Base-by-base conservation (phyloP, 2,113 vertebrate genomes). In the Tonatia bakeri region DNA sequence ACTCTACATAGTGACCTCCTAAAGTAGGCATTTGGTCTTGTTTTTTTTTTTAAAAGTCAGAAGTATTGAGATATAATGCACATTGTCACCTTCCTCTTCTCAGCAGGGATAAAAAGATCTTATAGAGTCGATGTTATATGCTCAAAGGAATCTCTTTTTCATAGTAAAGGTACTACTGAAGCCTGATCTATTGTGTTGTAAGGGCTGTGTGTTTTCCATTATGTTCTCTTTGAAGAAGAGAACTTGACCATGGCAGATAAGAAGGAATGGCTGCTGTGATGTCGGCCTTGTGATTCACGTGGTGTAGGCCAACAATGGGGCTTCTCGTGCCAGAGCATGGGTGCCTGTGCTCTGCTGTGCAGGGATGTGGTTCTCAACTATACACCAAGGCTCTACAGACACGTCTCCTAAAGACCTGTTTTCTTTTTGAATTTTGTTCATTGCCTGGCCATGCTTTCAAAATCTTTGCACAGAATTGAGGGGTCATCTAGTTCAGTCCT, bases 301-400 rank as follows among this genome's bases (percentile, higher is more conserved):
- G 9, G 50, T 75, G 7, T 1, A 0, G 40, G 13, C 4, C 1
- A 2, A 0, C 4, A 5, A 20, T 3, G 31, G 59, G 5, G 16
- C 15, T 69, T 64, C 45, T 59, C 50, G 1, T 0, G 16, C 20
- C 14, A 69, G 69, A 43, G n/a, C 4, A 0, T 3, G 10, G 1
- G 5, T 1, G 50, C 24, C 24, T 31, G 28, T 17, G 31, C 31
- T 13, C 16, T 31, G 45, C 77, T 75, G 0, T 5, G 17, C 13
- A 31, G 40, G 6, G 13, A 1, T 19, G 12, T 4, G 13, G 5
- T 11, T 56, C 54, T 19, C 45, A 33, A 33, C 24, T 52, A 7
- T 33, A 61, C 24, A 33, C 7, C 0, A 3, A 7, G 5, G 20
- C 4, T 65, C 54, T 28, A 22, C 7, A 64, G 36, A 5, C 9